These are phyloP conservation scores for Danio aesculapii DNA, from an alignment of 2,797 vertebrate species.

Conservation along the genomic window DNA sequence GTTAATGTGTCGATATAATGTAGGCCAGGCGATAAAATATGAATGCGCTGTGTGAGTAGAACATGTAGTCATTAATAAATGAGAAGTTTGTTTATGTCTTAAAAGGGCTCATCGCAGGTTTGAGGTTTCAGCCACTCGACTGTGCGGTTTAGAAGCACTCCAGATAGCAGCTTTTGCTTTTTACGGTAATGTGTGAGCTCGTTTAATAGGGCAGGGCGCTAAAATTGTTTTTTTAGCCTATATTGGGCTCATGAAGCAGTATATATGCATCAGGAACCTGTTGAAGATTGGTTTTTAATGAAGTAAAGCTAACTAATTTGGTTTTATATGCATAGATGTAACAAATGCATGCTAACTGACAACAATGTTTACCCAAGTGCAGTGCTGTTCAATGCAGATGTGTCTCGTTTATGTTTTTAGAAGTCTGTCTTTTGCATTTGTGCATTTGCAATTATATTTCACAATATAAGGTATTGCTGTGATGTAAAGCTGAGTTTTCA, in stretches of 20 bases:
- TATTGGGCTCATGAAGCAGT: background rate
- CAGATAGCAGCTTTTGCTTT: constrained; percentile 7
- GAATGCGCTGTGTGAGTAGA: constrained; percentile 17
- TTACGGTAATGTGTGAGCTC: background rate
- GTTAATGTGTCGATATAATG: constrained; percentile 39
- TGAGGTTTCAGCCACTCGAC: constrained; percentile 1
- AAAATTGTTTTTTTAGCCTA: background rate
- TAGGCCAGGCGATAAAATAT: constrained; percentile 33
- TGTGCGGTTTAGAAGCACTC: background rate
- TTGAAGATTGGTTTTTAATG: background rate
- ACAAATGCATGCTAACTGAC: background rate
- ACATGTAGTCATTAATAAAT: constrained; percentile 45
- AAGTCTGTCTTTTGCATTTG: too few relatives aligned
- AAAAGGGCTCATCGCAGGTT: background rate
- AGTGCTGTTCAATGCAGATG: background rate
- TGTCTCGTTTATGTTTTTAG: too few relatives aligned
- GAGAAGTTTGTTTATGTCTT: constrained; percentile 31
- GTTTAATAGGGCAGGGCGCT: background rate
- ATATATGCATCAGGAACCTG: background rate
- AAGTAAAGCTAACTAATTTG: background rate
- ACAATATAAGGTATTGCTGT: too few relatives aligned
- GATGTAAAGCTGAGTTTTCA: too few relatives aligned
- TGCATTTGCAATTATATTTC: too few relatives aligned
- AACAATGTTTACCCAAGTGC: background rate
- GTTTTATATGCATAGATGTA: background rate